Base-by-base conservation (phyloP, 2,113 vertebrate genomes). In the Colistium nudipinnis region DNA sequence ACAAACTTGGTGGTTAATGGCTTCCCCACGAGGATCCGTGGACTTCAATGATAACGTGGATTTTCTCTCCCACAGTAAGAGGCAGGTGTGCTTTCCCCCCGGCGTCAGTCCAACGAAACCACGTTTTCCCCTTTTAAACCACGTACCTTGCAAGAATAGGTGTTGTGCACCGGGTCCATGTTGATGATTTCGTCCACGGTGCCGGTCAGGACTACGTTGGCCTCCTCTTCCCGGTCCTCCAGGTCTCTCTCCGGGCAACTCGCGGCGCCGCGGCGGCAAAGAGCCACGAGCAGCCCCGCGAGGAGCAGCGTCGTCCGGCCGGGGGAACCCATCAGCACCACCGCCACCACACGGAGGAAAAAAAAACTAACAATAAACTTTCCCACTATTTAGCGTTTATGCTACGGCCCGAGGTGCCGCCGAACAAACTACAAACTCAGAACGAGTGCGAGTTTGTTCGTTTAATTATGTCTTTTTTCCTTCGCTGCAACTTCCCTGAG, bases 151-250 rank as follows among this genome's bases (percentile, higher is more conserved):
- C 97, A 98, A 0, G 97, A 98, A 70, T 98, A 98, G 43, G 96
- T 98, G 75, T 96, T 95, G 55, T 97, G 95, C 49, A 98, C 95
- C n/a, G 96, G 96, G 87, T 98, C 96, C 93, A 97, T 91, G 89
- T 98, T 97, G 86, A 97, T 92, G 28, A 98, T 98, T 84, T 98
- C 97, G 80, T 98, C 96, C 91, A 98, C 97, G 17, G 97, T 98
- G 56, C 96, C 97, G 47, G 97, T 98, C 65, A 99, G 85, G 76
- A 98, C 97, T 69, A 99, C 87, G 84, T 97, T 97, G 64, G 97
- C 97, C 77, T 96, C 95, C 31, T 98, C 97, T 66, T 94, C 93
- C 36, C 97, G 53, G 64, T 93, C 91, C 86, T 98, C 94, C 90
- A 98, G 89, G 75, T 95, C 91, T 71, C 93, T 94, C 87, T 98